These are phyloP conservation scores for Salvelinus fontinalis DNA, from an alignment of 2,113 vertebrate genomes.

Conservation along the genomic window DNA sequence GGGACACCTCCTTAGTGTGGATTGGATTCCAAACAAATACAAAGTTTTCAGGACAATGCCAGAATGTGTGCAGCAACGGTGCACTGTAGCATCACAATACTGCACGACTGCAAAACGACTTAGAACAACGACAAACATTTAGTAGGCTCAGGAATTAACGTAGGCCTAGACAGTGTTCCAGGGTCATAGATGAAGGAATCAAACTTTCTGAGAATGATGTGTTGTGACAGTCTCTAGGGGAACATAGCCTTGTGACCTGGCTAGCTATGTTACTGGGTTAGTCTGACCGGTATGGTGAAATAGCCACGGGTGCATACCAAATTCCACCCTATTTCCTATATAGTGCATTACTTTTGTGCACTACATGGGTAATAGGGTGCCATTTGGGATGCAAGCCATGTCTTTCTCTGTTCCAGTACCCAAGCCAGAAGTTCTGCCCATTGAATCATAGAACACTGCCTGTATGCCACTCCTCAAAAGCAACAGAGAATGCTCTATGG, in stretches of 20 bases:
- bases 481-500: not conserved
- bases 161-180: not conserved
- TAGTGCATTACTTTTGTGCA: too few species aligned
- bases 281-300: not conserved
- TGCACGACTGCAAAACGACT: not conserved
- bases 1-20: too few species aligned
- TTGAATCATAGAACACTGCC: constrained; percentile 1
- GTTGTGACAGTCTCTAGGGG: not conserved
- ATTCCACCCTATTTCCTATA: not conserved
- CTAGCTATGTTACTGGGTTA: constrained; percentile 1
- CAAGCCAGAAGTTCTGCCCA: not conserved
- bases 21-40: too few species aligned
- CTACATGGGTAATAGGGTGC: too few species aligned
- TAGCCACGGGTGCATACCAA: too few species aligned
- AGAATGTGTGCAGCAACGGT: not conserved
- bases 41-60: not conserved
- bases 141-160: not conserved
- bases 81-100: not conserved
- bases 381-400: too few species aligned
- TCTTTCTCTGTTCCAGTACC: too few species aligned
- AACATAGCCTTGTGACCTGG: not conserved
- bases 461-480: constrained; percentile 22
- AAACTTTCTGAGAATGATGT: not conserved
- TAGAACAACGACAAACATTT: too few species aligned
- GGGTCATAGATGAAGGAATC: not conserved